Evolutionary conservation across 2,888 invertebrate genomes (phyloP).

Genomic region (Gryllus longicercus): DNA sequence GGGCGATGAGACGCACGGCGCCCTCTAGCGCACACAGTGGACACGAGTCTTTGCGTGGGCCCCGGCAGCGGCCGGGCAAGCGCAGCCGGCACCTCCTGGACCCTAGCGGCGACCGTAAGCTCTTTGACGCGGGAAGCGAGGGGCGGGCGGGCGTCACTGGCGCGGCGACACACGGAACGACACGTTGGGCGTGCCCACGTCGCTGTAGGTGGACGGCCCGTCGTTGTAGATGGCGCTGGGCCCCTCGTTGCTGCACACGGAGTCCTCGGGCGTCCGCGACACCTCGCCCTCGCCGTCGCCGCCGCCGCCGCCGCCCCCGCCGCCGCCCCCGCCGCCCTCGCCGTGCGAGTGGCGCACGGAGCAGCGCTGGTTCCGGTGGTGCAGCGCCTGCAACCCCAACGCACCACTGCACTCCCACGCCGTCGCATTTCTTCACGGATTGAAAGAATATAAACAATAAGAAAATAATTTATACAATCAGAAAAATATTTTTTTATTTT

Average conservation of each 20-base stretch:
- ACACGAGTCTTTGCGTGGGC: not conserved
- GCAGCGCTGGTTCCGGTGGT: constrained; percentile 58
- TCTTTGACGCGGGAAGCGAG: too few relatives aligned
- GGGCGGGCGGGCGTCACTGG: constrained; percentile 32
- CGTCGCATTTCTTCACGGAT: too few relatives aligned
- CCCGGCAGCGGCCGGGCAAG: not conserved
- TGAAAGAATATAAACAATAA: too few relatives aligned
- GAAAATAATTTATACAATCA: too few relatives aligned
- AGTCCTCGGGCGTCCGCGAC: constrained; percentile 85
- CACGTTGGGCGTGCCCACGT: constrained; percentile 35
- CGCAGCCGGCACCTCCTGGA: too few relatives aligned
- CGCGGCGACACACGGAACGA: constrained; percentile 34
- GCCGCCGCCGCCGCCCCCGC: constrained; percentile 53
- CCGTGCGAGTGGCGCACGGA: constrained; percentile 48
- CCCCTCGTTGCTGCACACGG: constrained; percentile 84
- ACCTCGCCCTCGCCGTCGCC: constrained; percentile 74
- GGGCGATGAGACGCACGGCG: too few relatives aligned
- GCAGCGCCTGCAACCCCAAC: constrained; percentile 61
- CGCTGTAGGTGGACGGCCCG: constrained; percentile 44
- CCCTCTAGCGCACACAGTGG: not conserved
- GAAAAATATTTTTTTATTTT: too few relatives aligned
- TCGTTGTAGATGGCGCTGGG: constrained; percentile 51
- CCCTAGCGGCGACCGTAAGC: too few relatives aligned
- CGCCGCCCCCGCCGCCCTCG: constrained; percentile 29
- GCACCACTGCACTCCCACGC: too few relatives aligned